Percentiles rank a stretch among this genome's conserved stretches.
Conservation (phyloP, 2,113 vertebrate genomes). For the Balaenoptera acutorostrata region DNA sequence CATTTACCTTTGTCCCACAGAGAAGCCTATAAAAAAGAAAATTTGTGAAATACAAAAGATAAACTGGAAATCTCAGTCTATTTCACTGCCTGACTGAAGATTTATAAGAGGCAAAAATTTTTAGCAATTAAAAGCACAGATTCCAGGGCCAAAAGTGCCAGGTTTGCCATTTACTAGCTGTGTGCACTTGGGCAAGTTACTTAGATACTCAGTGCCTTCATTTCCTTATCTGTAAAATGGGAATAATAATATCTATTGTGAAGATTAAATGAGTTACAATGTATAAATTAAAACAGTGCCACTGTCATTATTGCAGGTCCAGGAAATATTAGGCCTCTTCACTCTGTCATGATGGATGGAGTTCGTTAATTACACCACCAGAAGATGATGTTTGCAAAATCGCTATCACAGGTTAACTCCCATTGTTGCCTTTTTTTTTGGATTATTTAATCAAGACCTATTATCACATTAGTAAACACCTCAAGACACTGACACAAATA, state of each 20-base stretch:
- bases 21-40: not conserved
- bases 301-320: not conserved
- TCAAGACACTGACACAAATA: not conserved
- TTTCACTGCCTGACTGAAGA: not conserved
- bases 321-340: not conserved
- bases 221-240: not conserved
- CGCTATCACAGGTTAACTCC: not conserved
- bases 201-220: not conserved
- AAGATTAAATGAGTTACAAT: not conserved
- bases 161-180: not conserved
- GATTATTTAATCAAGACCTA: constrained; percentile 1
- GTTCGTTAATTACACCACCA: not conserved
- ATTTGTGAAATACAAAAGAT: not conserved
- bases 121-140: not conserved
- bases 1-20: not conserved
- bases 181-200: not conserved
- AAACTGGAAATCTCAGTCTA: not conserved
- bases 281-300: not conserved
- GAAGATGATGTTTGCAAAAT: not conserved
- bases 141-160: not conserved
- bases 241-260: not conserved
- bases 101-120: not conserved
- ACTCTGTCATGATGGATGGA: not conserved
- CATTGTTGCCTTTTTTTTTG: not conserved
- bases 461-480: not conserved